Percentiles rank a stretch among this genome's conserved stretches.
Conservation (phyloP, 2,888 invertebrate genomes). For the Tachina grossa region DNA sequence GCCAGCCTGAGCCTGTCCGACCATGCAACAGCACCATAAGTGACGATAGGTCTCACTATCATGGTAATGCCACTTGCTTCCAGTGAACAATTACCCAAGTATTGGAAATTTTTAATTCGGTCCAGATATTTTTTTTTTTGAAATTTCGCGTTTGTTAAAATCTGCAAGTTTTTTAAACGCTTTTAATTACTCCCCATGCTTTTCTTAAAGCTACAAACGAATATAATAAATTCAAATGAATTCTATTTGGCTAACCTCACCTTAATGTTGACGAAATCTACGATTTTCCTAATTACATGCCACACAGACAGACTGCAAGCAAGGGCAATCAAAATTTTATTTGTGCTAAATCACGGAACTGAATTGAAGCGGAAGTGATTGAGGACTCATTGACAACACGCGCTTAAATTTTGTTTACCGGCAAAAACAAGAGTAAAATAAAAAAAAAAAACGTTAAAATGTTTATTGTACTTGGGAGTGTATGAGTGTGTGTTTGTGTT, state of each 20-base stretch:
- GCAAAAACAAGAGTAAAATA: slow-evolving; percentile 60
- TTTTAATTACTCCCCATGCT: not conserved
- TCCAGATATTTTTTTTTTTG: no score
- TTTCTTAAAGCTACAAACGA: not conserved
- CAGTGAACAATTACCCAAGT: no score
- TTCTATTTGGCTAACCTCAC: not conserved
- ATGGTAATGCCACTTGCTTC: no score
- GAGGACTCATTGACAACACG: slow-evolving; percentile 81
- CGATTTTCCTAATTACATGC: slow-evolving; percentile 80
- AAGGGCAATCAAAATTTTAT: slow-evolving; percentile 81
- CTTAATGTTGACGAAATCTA: slow-evolving; percentile 13
- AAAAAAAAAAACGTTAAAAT: slow-evolving; percentile 38
- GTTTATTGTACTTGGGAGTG: not conserved
- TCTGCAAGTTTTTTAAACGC: not conserved
- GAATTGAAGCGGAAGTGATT: slow-evolving; percentile 82
- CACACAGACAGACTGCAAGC: slow-evolving; percentile 57
- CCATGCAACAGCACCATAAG: no score
- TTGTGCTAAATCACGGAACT: slow-evolving; percentile 80
- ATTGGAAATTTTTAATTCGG: no score
- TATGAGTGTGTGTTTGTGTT: slow-evolving; percentile 15
- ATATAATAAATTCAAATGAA: slow-evolving; percentile 2
- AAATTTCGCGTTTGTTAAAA: no score
- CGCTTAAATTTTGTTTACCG: slow-evolving; percentile 73
- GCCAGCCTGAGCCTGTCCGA: no score
- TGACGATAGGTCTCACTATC: no score